These are phyloP conservation scores for Chromobotia macracanthus DNA, from an alignment of 2,797 vertebrate species.

Conservation along the genomic window DNA sequence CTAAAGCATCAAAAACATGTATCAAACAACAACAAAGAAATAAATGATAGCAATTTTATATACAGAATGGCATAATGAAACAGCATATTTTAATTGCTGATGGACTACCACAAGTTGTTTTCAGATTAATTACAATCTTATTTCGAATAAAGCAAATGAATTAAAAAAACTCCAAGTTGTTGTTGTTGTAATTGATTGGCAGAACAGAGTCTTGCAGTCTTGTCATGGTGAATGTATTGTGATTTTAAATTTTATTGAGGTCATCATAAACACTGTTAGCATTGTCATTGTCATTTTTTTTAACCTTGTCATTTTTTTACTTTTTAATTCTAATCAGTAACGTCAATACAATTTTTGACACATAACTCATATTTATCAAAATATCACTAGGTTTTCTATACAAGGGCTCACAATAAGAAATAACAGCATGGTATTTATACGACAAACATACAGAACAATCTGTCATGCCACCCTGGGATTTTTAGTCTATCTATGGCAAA, in stretches of 20 bases:
- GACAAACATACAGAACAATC: constrained; percentile 67
- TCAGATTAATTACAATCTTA: constrained; percentile 75
- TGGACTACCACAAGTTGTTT: constrained; percentile 75
- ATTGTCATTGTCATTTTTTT: background rate
- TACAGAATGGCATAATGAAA: constrained; percentile 68
- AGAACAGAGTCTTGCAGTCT: constrained; percentile 51
- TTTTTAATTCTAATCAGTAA: background rate
- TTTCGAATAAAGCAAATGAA: constrained; percentile 79
- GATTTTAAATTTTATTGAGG: background rate
- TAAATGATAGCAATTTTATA: constrained; percentile 65
- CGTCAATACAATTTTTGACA: background rate
- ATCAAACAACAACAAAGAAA: constrained; percentile 19
- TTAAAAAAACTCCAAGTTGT: constrained; percentile 65
- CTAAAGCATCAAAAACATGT: constrained; percentile 63
- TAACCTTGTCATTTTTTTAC: too few species aligned
- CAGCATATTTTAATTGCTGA: constrained; percentile 62
- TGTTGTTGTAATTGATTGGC: constrained; percentile 74
- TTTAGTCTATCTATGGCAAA: constrained; percentile 27
- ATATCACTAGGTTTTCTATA: constrained; percentile 73
- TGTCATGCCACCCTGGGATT: constrained; percentile 49
- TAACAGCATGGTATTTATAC: constrained; percentile 71
- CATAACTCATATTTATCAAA: constrained; percentile 55
- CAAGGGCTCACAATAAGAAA: constrained; percentile 72
- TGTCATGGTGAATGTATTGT: background rate
- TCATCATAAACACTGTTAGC: background rate